Base-by-base conservation (phyloP, 2,888 invertebrate genomes). In the Heteromyza rotundicornis region DNA sequence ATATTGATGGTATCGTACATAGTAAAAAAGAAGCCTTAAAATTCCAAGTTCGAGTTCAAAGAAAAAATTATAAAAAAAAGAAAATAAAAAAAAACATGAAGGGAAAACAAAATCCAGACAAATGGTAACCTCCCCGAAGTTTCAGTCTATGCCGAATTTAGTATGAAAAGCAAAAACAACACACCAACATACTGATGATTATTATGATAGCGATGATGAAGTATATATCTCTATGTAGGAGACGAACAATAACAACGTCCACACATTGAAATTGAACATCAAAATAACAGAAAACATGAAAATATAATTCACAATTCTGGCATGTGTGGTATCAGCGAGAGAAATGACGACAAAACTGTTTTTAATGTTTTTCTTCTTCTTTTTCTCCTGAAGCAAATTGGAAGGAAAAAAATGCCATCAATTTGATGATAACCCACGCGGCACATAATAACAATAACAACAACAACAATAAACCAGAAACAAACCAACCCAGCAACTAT, bases 291-390 rank as follows among this genome's bases (percentile, higher is more conserved):
- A 40, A 36, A 14, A 58, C 27, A 24, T n/a, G 27, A 32, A 49
- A 47, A 57, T 32, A 3, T 17, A 56, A 56, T 27, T 19, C n/a
- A 27, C 1, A 44, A 47, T 16, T n/a, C n/a, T 49, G 24, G 16
- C 54, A 36, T 36, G 54, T 54, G 54, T 19, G 5, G n/a, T n/a
- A n/a, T n/a, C n/a, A n/a, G n/a, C n/a, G n/a, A 27, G 12, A 19
- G 12, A 54, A 54, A 35, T 54, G 54, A 54, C 54, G 20, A 54
- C 54, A 54, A 54, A 54, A 35, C 54, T 54, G 54, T 54, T 35
- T 40, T 54, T 54, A 19, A 20, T 36, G 36, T 36, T 35, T 16
- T 8, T n/a, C 2, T 40, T 40, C 14, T 27, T 27, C 10, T 27
- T 40, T 3, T 40, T n/a, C n/a, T 10, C 10, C 3, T 40, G 23